phyloP scores from a whole-genome alignment of 2,888 invertebrate species.

The Mactromeris polynyma region DNA sequence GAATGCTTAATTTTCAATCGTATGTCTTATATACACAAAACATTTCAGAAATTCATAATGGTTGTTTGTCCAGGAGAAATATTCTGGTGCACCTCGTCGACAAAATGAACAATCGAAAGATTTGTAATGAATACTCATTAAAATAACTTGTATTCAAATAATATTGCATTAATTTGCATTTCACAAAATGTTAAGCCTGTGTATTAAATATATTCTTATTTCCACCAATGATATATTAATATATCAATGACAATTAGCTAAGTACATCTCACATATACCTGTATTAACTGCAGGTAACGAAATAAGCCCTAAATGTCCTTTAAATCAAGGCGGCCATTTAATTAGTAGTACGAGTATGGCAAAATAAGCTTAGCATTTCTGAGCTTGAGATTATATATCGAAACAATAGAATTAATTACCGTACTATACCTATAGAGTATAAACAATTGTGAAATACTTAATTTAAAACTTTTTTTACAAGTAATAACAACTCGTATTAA shows the following conservation, averaged over 20 bases:
- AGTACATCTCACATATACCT: too few relatives aligned
- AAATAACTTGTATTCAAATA: constrained; percentile 1
- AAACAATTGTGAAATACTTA: too few relatives aligned
- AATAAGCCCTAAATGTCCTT: too few relatives aligned
- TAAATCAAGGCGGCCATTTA: too few relatives aligned
- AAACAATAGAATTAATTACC: too few relatives aligned
- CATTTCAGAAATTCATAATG: constrained; percentile 12
- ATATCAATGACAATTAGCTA: not conserved
- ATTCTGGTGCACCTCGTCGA: not conserved
- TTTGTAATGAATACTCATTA: not conserved
- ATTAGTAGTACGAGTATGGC: too few relatives aligned
- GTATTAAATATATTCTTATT: not conserved
- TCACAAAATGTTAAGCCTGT: not conserved
- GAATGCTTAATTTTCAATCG: constrained; percentile 16
- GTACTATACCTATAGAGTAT: too few relatives aligned
- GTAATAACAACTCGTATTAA: too few relatives aligned
- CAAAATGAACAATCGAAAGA: constrained; percentile 11
- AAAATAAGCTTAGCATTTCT: too few relatives aligned
- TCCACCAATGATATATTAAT: not conserved
- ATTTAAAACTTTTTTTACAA: too few relatives aligned
- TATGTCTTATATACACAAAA: constrained; percentile 11
- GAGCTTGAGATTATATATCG: too few relatives aligned
- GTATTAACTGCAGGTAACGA: too few relatives aligned
- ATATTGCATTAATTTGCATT: not conserved
- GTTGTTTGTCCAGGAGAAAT: constrained; percentile 3